These are phyloP conservation scores for Ovis canadensis DNA, from an alignment of 2,113 vertebrate species.

Conservation along the genomic window DNA sequence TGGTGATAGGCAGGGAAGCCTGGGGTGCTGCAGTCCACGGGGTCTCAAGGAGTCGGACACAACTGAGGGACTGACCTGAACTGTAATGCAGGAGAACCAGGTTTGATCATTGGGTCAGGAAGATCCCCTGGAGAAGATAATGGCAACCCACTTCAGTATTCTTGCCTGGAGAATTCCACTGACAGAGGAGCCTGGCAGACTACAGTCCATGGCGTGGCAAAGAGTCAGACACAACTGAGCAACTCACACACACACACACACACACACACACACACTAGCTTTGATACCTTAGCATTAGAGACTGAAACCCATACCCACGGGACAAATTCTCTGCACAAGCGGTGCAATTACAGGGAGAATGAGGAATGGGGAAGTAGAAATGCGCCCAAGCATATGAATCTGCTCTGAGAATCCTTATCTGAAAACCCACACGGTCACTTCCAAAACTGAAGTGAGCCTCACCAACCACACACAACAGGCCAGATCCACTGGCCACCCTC, in stretches of 20 bases:
- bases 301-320: neutral
- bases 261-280: neutral
- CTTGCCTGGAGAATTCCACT: neutral
- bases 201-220: neutral
- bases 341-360: neutral
- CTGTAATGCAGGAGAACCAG: neutral
- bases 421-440: neutral
- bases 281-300: neutral
- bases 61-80: neutral
- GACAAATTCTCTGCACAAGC: neutral
- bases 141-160: neutral
- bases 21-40: neutral
- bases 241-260: neutral
- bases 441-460: neutral
- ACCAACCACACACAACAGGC: rapidly evolving
- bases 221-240: neutral
- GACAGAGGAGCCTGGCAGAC: neutral
- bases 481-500: neutral
- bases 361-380: too few species aligned
- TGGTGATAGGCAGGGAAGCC: neutral
- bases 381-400: neutral
- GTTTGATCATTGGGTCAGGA: neutral
- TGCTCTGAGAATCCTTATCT: neutral
- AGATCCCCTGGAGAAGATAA: neutral
- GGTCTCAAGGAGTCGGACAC: neutral